Conservation (phyloP, 2,797 vertebrate species). For the Psittacula echo region DNA sequence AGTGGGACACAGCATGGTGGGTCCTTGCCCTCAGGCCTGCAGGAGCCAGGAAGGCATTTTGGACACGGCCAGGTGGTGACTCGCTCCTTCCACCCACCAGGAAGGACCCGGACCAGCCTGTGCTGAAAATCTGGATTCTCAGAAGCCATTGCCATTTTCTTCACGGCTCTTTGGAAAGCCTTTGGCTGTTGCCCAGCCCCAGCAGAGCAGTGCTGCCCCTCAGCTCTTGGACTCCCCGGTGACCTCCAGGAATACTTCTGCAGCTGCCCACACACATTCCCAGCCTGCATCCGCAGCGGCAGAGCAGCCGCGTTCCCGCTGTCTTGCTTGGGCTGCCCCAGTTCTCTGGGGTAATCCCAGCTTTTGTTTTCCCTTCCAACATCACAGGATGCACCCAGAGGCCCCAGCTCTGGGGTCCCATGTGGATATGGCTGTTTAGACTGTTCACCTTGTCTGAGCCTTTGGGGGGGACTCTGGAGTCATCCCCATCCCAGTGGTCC, state of each 20-base stretch:
- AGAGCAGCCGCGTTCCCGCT: neutral
- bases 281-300: neutral
- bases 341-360: neutral
- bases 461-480: neutral
- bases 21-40: neutral
- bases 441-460: neutral
- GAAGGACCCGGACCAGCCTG: neutral
- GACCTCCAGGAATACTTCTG: slow-evolving; percentile 10
- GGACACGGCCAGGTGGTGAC: neutral
- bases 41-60: neutral
- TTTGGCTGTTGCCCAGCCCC: neutral
- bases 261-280: slow-evolving; percentile 26
- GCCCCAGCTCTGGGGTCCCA: neutral
- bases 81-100: neutral
- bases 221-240: slow-evolving; percentile 14
- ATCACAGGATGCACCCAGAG: fast-evolving
- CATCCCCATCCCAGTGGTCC: neutral
- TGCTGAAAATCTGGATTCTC: neutral
- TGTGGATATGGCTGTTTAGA: neutral
- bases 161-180: neutral
- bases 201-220: neutral
- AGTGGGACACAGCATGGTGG: fast-evolving
- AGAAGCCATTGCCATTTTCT: neutral
- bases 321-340: neutral
- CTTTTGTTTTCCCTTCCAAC: neutral